Evolutionary conservation across 23 tunicate genomes (phyloP).

Genomic region (Ciona savignyi): DNA sequence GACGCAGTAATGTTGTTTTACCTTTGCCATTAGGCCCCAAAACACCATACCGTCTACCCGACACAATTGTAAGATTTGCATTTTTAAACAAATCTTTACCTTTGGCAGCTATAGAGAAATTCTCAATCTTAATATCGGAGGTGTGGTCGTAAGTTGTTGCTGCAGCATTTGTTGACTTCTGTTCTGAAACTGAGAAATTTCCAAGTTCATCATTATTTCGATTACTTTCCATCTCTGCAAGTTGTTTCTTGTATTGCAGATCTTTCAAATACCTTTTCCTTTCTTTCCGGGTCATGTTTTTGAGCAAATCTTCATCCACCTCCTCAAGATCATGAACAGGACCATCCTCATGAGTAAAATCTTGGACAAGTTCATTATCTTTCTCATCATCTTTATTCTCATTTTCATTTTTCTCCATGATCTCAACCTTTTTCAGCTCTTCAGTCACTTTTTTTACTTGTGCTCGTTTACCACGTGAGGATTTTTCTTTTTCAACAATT

Average conservation of each 20-base stretch:
- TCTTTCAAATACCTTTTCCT: slow-evolving; percentile 79
- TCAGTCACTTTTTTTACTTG: not conserved
- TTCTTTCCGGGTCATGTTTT: slow-evolving; percentile 92
- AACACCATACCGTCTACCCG: slow-evolving; percentile 88
- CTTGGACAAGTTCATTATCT: slow-evolving; percentile 53
- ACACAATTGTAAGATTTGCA: slow-evolving; percentile 86
- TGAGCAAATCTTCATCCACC: slow-evolving; percentile 71
- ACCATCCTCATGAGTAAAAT: slow-evolving; percentile 92
- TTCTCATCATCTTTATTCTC: slow-evolving; percentile 9
- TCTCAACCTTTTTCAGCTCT: not conserved
- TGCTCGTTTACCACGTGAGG: slow-evolving; percentile 10
- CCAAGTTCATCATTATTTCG: slow-evolving; percentile 74
- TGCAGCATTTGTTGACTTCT: slow-evolving; percentile 10
- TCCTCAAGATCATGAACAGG: slow-evolving; percentile 34
- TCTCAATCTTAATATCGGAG: slow-evolving; percentile 84
- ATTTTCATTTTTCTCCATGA: slow-evolving; percentile 9
- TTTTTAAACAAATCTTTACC: slow-evolving; percentile 96
- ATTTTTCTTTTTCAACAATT: slow-evolving; percentile 17
- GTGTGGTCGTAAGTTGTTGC: slow-evolving; percentile 34
- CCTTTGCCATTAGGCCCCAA: slow-evolving; percentile 99
- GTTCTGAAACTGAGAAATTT: slow-evolving; percentile 82
- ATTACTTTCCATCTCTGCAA: slow-evolving; percentile 71
- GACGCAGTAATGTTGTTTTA: slow-evolving; percentile 87
- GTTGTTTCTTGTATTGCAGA: slow-evolving; percentile 45
- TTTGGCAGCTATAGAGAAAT: slow-evolving; percentile 95